phyloP scores from a whole-genome alignment of 2,888 invertebrate genomes.

The Acanthosepion esculentum region DNA sequence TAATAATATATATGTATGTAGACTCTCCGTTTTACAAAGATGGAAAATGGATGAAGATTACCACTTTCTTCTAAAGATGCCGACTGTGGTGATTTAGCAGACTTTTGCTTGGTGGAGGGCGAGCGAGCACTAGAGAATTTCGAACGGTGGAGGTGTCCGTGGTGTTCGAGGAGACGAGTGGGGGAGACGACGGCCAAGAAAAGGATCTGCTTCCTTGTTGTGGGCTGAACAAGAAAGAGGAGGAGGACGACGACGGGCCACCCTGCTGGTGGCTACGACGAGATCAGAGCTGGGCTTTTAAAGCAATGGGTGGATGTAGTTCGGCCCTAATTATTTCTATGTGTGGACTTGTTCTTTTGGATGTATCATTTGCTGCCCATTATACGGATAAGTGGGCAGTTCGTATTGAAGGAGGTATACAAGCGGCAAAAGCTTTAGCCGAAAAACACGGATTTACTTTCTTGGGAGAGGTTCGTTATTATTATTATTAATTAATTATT shows the following conservation, averaged over 20 bases:
- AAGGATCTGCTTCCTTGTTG: background rate
- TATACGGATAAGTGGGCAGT: constrained; percentile 72
- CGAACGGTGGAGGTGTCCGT: constrained; percentile 33
- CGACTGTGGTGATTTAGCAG: constrained; percentile 38
- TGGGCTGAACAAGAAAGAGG: background rate
- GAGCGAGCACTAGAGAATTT: background rate
- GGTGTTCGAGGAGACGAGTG: constrained; percentile 8
- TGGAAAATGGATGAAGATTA: constrained; percentile 51
- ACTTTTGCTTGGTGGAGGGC: constrained; percentile 39
- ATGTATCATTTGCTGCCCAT: constrained; percentile 57
- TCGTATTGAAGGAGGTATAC: constrained; percentile 67
- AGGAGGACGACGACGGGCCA: constrained; percentile 38
- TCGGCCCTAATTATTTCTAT: constrained; percentile 57
- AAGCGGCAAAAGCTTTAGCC: constrained; percentile 65
- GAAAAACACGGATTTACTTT: constrained; percentile 69
- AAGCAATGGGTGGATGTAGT: constrained; percentile 60
- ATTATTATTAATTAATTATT: background rate
- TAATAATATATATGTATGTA: background rate
- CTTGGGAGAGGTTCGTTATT: constrained; percentile 60
- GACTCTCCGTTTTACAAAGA: background rate
- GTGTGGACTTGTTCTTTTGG: constrained; percentile 57
- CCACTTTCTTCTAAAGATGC: constrained; percentile 43
- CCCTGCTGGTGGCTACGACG: constrained; percentile 44
- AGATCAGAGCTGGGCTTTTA: constrained; percentile 48
- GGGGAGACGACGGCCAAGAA: background rate